Base-by-base conservation (phyloP, 53 echinoderm and acorn worm genomes). In the Temnopleurus reevesii region DNA sequence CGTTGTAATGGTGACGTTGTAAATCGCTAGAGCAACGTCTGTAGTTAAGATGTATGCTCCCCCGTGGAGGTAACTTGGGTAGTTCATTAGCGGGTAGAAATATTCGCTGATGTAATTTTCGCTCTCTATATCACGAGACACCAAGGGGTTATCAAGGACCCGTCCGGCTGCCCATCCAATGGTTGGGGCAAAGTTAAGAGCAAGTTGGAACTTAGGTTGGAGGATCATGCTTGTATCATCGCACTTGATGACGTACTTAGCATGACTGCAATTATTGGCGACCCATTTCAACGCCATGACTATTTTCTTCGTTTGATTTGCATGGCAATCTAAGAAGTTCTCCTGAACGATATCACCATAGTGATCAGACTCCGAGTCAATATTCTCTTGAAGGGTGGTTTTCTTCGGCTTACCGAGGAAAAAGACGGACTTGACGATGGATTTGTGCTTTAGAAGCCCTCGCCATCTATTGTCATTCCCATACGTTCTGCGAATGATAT, bases 261-360 rank as follows among this genome's bases (percentile, higher is more conserved):
- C 90, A 10, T 81, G 60, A 0, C 66, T 81, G 45, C 95, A 95
- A 59, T 65, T 87, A 26, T 88, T 80, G 4, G 65, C 90, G 8
- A 89, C 93, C 95, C 95, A 95, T 65, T 95, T 95, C 45, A 95
- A 66, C 9, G 91, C 95, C 95, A 95, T 95, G 2, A 93, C 83
- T 9, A 91, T 95, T 77, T 95, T 95, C n/a, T 89, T 23, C 23
- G 91, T 85, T 46, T 93, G 86, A 71, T 93, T 95, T 5, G 86
- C 80, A 31, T 90, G 90, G 29, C 49, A 61, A 38, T 95, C 95
- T 0, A 86, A 46, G 46, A 95, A 95, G 28, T 90, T 89, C 55
- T 95, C 95, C 58, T 91, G 86, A 0, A 93, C 24, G 46, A 93
- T 89, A 65, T 95, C 95, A 19, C 81, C 81, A 55, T 91, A 81